Base-by-base conservation (phyloP, 2,888 invertebrate genomes). In the Drosophila cyrtoloma region DNA sequence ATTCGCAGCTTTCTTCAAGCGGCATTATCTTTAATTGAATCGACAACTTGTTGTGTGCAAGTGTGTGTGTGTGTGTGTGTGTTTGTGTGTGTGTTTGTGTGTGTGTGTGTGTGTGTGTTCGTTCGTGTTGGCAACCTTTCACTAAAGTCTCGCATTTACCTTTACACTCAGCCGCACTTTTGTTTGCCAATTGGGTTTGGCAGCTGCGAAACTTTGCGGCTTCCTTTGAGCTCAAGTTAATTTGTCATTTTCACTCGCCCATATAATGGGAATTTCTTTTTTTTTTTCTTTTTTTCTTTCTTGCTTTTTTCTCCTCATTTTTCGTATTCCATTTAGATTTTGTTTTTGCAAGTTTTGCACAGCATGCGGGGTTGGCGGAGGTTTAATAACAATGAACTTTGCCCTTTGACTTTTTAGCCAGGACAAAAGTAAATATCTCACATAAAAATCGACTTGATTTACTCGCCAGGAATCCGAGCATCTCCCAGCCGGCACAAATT, bases 221-320 rank as follows among this genome's bases (percentile, higher is more conserved):
- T 76, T 67, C 72, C 76, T 83, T 86, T 83, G 71, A 89, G 85
- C 77, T 89, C 82, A 75, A 89, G 87, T 85, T 89, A 86, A 86
- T 86, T 89, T 86, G 89, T 86, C 86, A 86, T 86, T 85, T 85
- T 85, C 85, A 81, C 82, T 81, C 82, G 87, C 67, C 82, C 87
- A 82, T 85, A 87, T 82, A 86, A 87, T 86, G 86, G 77, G 77
- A 85, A 83, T 80, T 78, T 71, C 51, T 59, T 66, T 26, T 35
- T 55, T 44, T 56, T 22, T 0, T 26, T 33, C 22, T 22, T 22
- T 66, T 19, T 76, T n/a, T 6, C 0, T n/a, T 47, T 19, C 5
- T 28, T n/a, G 3, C 9, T 26, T 26, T 35, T 26, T 26, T 61
- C 16, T 76, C 66, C 69, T 62, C 55, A 44, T 71, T 71, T 83